Base-by-base conservation (phyloP, 2,113 vertebrate genomes). In the Talpa occidentalis region DNA sequence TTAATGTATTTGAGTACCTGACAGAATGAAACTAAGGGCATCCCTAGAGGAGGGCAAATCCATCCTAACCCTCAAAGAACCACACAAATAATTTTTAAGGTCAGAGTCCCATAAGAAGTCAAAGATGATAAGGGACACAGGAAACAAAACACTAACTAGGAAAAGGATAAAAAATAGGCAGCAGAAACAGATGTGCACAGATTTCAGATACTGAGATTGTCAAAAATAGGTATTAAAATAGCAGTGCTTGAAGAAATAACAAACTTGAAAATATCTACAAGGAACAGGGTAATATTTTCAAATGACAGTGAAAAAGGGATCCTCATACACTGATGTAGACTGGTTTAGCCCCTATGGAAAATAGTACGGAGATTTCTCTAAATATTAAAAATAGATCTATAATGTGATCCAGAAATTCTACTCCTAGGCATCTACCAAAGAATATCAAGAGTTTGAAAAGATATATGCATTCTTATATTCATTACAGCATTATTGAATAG, bases 261-360 rank as follows among this genome's bases (percentile, higher is more conserved):
- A 59, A 82, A 89, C 52, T 83, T 82, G 49, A 90, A 93, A 94
- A 84, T 84, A 90, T 64, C 28, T 40, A 16, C 28, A 62, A 84
- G 40, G 70, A 69, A 83, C 52, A 78, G 40, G 62, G 60, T 14
- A 66, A 66, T 66, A 66, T 78, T 37, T n/a, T 83, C 69, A 89
- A 74, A 82, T 59, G 59, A 89, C 16, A 77, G 42, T 44, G 64
- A 35, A 62, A 85, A 47, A 66, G 54, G 56, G 76, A 74, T 78
- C 54, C 6, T 56, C 21, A 56, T 54, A 56, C 54, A 56, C 54
- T 56, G 54, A 56, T 11, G 21, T 22, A 56, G 54, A 56, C 54
- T 22, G 21, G 8, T 54, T 56, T 21, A 56, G 54, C 21, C 54
- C 54, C 54, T 56, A 2, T 56, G 54, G 21, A 56, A 22, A 56